Evolutionary conservation across 2,113 vertebrate genomes (phyloP), one percentile per base, ranked within the genome.

Genomic region (Copsychus sechellarum): DNA sequence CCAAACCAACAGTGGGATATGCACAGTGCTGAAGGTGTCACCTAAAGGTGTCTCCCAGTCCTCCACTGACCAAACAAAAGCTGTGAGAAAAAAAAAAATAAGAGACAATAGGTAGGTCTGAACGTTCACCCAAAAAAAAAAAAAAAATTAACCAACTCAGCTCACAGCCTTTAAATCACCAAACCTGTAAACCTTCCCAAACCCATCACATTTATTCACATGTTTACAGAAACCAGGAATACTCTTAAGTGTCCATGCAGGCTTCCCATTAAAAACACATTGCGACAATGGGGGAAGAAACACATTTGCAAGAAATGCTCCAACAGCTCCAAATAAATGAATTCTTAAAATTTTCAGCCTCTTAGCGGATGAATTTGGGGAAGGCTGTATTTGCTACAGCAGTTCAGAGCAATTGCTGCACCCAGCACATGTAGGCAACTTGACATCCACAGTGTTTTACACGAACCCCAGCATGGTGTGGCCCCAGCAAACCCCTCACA

Each of bases 381-480:
- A 74, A 69, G 1, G 34, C 21, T 65, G 36, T 12, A 1, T 71
- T 54, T 56, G 47, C 69, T 43, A 17, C 40, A 88, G 80, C 0
- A 0, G 29, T 5, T 25, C 29, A 12, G 76, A 14, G 25, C 0
- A 0, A 71, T 5, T 1, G 34, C 65, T 50, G 69, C 22, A 13
- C 34, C 50, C 71, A 43, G 88, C 71, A 45, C 4, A 0, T 14
- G 81, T 1, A 11, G 3, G 1, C 15, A 34, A 24, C 90, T 80
- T 6, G 50, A 80, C 1, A 5, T 14, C 53, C 17, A 0, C 19
- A 9, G 26, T 1, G 1, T 60, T 60, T 36, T 13, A 43, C 54
- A 40, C 0, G 6, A 64, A 57, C 61, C 67, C 26, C 12, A 4
- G 50, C 25, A 11, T 0, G 1, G 47, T 26, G 2, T 28, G 29